These are phyloP conservation scores for Lineus longissimus DNA, from an alignment of 1,140 invertebrate species.

Conservation along the genomic window DNA sequence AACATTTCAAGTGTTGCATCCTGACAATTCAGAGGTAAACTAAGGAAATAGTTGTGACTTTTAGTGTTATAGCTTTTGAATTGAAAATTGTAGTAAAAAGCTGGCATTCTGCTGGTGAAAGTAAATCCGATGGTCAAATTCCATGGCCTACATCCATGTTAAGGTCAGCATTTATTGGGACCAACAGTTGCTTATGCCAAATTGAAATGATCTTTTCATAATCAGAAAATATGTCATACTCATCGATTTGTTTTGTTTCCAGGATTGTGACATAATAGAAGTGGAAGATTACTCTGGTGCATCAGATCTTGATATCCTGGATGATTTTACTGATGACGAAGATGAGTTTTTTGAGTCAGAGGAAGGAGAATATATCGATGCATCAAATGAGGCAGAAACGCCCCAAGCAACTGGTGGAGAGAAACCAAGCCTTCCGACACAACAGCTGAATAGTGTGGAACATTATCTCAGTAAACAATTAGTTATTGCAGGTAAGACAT, in stretches of 20 bases:
- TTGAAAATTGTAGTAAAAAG: not conserved
- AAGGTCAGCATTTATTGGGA: not conserved
- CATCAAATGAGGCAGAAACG: not conserved
- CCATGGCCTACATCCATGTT: not conserved
- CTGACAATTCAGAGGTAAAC: not conserved
- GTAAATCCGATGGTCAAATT: not conserved
- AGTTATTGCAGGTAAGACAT: not conserved
- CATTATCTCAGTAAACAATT: not conserved
- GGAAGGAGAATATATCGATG: not conserved
- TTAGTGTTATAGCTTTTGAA: not conserved
- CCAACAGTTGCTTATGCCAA: not conserved
- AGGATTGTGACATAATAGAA: too few species aligned
- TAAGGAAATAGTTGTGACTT: not conserved
- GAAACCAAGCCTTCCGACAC: too few species aligned
- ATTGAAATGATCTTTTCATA: too few species aligned
- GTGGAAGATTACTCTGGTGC: too few species aligned
- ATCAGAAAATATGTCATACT: too few species aligned
- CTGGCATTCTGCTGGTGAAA: not conserved
- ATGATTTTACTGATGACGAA: not conserved
- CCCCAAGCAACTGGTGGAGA: not conserved
- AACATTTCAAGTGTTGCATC: slow-evolving; percentile 3
- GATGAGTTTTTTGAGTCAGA: not conserved
- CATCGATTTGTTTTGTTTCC: too few species aligned
- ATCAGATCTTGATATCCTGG: not conserved
- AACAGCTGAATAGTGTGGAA: not conserved